Base-by-base conservation (phyloP, 1,140 invertebrate genomes). In the Magallana gigas region DNA sequence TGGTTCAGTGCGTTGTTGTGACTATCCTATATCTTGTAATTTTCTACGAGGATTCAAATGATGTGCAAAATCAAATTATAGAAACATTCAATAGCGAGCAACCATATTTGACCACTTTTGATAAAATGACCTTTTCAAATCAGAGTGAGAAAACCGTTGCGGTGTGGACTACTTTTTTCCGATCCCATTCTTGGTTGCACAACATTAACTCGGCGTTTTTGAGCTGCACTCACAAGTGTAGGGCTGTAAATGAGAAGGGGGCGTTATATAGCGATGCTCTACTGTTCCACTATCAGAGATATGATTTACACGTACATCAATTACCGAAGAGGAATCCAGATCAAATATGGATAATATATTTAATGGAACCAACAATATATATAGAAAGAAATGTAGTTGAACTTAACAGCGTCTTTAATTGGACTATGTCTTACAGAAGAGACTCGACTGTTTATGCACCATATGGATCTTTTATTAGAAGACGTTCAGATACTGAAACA, bases 401-500 rank as follows among this genome's bases (percentile, higher is more conserved):
- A 58, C 88, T 90, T 9, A 86, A 85, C n/a, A 88, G 87, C 0
- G 11, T 91, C 1, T 92, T 93, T 81, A 93, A 93, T 85, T 93
- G 92, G 92, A 93, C 92, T n/a, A 87, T 89, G 14, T 91, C 89
- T 83, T 92, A 92, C 82, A 87, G 92, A 56, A 57, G 9, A 83
- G 91, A 93, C 86, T 90, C 92, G 0, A 89, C 91, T 58, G 90
- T 93, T 11, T 88, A 87, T n/a, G 88, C 90, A 3, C 85, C 89
- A 8, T 93, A 93, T 87, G 92, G 92, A 0, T 88, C 88, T 29
- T 56, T 60, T 29, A 12, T 82, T 58, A 14, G 14, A 58, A 86
- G 60, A 85, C 48, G 84, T 56, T 62, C 88, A 12, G 36, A 62
- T 85, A 89, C 81, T 81, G 1, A 91, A 86, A 71, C 91, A 81